Percentiles rank a stretch among this genome's conserved stretches.
These are phyloP conservation scores for Pseudomugil gertrudae DNA, from an alignment of 2,797 vertebrate species.

Conservation along the genomic window DNA sequence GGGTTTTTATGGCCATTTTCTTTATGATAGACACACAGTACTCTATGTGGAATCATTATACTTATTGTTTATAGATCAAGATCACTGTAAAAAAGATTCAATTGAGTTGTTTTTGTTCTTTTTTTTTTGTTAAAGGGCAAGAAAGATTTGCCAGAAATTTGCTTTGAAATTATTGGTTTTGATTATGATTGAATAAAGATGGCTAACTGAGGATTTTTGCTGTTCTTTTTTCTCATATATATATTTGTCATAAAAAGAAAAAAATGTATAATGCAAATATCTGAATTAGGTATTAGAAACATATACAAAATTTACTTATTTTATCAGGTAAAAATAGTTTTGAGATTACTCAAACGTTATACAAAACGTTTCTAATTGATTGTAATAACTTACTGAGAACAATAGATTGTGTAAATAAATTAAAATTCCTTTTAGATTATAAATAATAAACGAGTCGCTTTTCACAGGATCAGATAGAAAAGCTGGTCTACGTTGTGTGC, in stretches of 20 bases:
- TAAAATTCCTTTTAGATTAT: too few relatives aligned
- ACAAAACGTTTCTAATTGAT: background rate
- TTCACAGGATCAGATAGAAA: background rate
- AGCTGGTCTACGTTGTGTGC: conserved; percentile 24
- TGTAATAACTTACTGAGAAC: background rate
- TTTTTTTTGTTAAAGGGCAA: conserved; percentile 23
- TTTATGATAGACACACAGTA: conserved; percentile 4
- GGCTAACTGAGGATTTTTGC: conserved; percentile 25
- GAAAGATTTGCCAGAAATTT: conserved; percentile 34
- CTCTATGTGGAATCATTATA: conserved; percentile 4
- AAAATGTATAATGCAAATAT: too few relatives aligned
- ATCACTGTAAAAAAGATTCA: conserved; percentile 20
- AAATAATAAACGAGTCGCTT: background rate
- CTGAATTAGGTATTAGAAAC: too few relatives aligned
- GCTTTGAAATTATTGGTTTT: conserved; percentile 53
- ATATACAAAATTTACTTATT: too few relatives aligned
- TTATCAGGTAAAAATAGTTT: background rate
- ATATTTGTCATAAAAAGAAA: background rate
- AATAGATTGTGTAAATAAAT: background rate
- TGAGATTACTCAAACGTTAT: too few relatives aligned
- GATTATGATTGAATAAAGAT: conserved; percentile 61
- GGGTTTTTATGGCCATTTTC: conserved; percentile 2
- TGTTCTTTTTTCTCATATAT: background rate
- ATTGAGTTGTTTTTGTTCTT: background rate
- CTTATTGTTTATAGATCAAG: conserved; percentile 12